Conservation (phyloP, 2,888 invertebrate species). For the Torymus texanus region DNA sequence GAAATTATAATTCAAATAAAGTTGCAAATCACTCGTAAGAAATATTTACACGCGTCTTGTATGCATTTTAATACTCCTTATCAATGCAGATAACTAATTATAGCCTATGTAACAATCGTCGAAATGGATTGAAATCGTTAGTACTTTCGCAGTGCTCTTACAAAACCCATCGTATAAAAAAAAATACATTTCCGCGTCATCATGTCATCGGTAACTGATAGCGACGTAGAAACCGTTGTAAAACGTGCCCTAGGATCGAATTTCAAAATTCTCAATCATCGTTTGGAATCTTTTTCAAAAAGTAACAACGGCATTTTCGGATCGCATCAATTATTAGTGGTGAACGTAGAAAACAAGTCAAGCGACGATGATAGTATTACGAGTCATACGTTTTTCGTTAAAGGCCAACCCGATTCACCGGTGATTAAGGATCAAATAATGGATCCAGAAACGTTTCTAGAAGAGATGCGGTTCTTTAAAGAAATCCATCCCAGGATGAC, state of each 20-base stretch:
- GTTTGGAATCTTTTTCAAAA: slow-evolving; percentile 62
- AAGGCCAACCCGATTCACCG: slow-evolving; percentile 25
- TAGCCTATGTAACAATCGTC: too few relatives aligned
- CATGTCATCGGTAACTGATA: slow-evolving; percentile 47
- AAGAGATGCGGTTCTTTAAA: slow-evolving; percentile 32
- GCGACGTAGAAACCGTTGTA: slow-evolving; percentile 58
- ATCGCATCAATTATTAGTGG: slow-evolving; percentile 62
- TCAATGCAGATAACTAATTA: too few relatives aligned
- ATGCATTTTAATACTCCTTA: too few relatives aligned
- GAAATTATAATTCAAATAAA: too few relatives aligned
- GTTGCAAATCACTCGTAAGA: too few relatives aligned
- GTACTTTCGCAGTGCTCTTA: too few relatives aligned
- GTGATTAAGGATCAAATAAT: slow-evolving; percentile 5
- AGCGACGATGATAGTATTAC: not conserved
- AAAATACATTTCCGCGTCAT: too few relatives aligned
- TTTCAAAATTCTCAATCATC: slow-evolving; percentile 59
- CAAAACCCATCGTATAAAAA: too few relatives aligned
- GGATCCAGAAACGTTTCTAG: slow-evolving; percentile 9
- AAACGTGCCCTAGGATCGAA: slow-evolving; percentile 49
- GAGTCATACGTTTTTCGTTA: slow-evolving; percentile 28
- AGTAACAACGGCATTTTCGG: slow-evolving; percentile 67
- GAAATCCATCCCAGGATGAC: slow-evolving; percentile 19
- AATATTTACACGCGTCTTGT: too few relatives aligned
- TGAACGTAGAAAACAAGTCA: slow-evolving; percentile 51
- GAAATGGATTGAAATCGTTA: too few relatives aligned